Conservation (phyloP, 2,888 invertebrate species). For the Steinernema hermaphroditum region DNA sequence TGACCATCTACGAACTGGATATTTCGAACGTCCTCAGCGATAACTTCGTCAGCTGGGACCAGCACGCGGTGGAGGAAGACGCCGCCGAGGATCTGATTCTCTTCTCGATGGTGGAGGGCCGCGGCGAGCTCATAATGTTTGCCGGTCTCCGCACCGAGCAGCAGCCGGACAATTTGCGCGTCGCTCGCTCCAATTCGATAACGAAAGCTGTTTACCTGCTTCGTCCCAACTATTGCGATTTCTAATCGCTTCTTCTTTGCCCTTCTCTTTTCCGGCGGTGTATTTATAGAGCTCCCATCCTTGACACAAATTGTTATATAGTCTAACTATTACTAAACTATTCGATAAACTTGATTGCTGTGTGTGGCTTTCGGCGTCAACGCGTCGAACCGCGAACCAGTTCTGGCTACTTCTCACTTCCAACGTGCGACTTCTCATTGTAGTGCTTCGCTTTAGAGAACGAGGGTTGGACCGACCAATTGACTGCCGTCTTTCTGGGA, state of each 20-base stretch:
- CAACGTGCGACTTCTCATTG: background rate
- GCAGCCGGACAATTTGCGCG: slow-evolving; percentile 15
- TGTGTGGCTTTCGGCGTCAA: background rate
- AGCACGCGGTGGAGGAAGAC: slow-evolving; percentile 56
- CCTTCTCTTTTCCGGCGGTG: too few species aligned
- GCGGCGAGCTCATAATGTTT: slow-evolving; percentile 89
- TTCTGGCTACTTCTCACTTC: slow-evolving; percentile 2
- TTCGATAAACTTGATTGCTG: slow-evolving; percentile 8
- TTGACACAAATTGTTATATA: too few species aligned
- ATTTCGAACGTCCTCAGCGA: slow-evolving; percentile 71
- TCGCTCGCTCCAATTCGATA: slow-evolving; percentile 22
- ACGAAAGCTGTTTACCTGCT: slow-evolving; percentile 27
- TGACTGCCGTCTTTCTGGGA: background rate
- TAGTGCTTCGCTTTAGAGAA: background rate
- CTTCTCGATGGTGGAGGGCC: slow-evolving; percentile 84
- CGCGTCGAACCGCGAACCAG: slow-evolving; percentile 10
- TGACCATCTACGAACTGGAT: slow-evolving; percentile 79
- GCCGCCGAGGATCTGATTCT: slow-evolving; percentile 84
- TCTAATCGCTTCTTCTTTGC: background rate
- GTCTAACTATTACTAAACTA: too few species aligned
- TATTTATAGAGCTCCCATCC: too few species aligned
- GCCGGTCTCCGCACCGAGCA: slow-evolving; percentile 78
- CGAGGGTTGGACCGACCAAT: slow-evolving; percentile 1
- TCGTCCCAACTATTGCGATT: slow-evolving; percentile 23
- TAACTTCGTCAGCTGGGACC: slow-evolving; percentile 70